These are phyloP conservation scores for Calliphora vomitoria DNA, from an alignment of 2,888 invertebrate species.

Conservation along the genomic window DNA sequence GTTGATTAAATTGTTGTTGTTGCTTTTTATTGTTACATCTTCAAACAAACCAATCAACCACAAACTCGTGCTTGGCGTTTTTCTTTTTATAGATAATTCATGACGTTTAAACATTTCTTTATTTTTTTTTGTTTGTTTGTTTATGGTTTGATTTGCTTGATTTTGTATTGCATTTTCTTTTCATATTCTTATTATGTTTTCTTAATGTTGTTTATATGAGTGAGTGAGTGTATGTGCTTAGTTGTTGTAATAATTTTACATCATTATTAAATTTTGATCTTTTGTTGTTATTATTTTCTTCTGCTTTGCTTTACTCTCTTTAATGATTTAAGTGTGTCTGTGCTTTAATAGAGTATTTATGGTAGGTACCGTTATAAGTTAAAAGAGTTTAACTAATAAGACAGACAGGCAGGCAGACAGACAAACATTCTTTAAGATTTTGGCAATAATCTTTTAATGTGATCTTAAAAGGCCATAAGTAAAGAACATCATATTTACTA, in stretches of 20 bases:
- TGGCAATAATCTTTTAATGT: neutral
- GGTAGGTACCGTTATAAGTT: slow-evolving; percentile 17
- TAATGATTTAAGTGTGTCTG: neutral
- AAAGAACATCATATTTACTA: neutral
- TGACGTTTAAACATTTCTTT: slow-evolving; percentile 14
- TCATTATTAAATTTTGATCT: slow-evolving; percentile 15
- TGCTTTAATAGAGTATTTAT: slow-evolving; percentile 4
- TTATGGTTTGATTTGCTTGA: neutral
- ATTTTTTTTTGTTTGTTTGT: neutral
- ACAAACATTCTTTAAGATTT: neutral
- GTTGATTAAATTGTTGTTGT: neutral
- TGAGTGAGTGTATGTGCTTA: neutral
- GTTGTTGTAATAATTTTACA: slow-evolving; percentile 5
- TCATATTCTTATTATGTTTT: neutral
- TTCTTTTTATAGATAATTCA: slow-evolving; percentile 38
- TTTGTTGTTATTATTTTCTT: neutral
- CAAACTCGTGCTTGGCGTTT: slow-evolving; percentile 53
- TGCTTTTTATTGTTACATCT: slow-evolving; percentile 18
- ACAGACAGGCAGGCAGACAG: too few relatives aligned
- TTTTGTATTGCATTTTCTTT: slow-evolving; percentile 30
- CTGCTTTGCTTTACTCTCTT: neutral
- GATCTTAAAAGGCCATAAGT: neutral
- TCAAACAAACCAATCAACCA: slow-evolving; percentile 51
- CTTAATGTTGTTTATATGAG: neutral
- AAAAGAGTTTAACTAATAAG: slow-evolving; percentile 12